Evolutionary conservation across 1,140 invertebrate genomes (phyloP).

Genomic region (Dreissena polymorpha): DNA sequence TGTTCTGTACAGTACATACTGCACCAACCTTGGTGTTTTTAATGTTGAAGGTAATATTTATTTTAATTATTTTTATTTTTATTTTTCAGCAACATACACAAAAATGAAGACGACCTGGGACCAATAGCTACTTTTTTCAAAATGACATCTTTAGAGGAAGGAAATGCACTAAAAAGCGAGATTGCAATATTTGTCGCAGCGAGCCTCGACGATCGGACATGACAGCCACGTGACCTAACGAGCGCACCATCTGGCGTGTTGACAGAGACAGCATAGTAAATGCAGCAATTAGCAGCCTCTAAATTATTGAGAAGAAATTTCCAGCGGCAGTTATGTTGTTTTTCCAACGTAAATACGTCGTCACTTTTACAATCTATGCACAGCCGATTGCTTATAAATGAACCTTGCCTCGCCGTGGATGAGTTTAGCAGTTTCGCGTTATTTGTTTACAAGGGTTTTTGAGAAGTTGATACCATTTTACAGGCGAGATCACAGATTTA

Average conservation of each 20-base stretch:
- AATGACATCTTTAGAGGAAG: too few species aligned
- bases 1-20: too few species aligned
- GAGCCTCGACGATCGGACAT: conserved; percentile 1
- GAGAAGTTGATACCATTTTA: conserved; percentile 56
- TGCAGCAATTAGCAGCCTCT: conserved; percentile 52
- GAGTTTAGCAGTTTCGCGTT: conserved; percentile 51
- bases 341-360: conserved; percentile 55
- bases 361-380: conserved; percentile 49
- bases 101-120: too few species aligned
- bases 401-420: conserved; percentile 49
- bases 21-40: too few species aligned
- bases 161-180: too few species aligned
- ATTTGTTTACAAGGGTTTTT: conserved; percentile 54
- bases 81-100: too few species aligned
- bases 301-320: conserved; percentile 39
- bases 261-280: conserved; percentile 53
- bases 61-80: too few species aligned
- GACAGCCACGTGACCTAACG: conserved; percentile 30
- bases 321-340: conserved; percentile 51
- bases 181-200: background rate
- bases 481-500: conserved; percentile 43
- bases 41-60: too few species aligned
- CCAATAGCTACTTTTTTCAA: too few species aligned
- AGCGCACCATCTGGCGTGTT: conserved; percentile 51
- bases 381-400: conserved; percentile 55